Percentiles rank a stretch among this genome's conserved stretches.
phyloP scores from a whole-genome alignment of 2,797 vertebrate genomes.

The Sebastes paucispinis region DNA sequence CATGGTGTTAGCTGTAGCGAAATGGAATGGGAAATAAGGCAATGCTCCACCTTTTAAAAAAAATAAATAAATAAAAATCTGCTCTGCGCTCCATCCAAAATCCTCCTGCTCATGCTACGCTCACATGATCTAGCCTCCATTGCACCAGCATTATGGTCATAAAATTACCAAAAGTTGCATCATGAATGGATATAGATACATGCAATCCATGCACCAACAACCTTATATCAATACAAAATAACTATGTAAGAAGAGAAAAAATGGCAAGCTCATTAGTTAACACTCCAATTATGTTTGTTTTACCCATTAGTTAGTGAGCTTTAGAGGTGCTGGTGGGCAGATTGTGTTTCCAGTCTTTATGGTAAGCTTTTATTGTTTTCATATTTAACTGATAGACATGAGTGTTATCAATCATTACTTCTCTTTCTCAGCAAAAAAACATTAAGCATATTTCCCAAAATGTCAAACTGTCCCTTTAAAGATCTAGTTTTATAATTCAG shows the following conservation, averaged over 20 bases:
- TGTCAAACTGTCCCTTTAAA: no score
- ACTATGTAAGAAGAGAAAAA: not conserved
- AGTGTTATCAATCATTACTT: no score
- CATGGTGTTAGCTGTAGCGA: no score
- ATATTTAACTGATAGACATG: no score
- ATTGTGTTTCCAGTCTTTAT: no score
- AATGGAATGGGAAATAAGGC: no score
- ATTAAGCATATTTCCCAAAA: no score
- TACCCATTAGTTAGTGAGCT: not conserved
- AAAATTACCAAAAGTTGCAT: not conserved
- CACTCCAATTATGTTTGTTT: not conserved
- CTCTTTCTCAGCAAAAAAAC: no score
- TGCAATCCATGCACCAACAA: not conserved
- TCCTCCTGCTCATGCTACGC: rapidly evolving
- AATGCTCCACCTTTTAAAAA: no score
- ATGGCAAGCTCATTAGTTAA: not conserved
- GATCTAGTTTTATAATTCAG: no score
- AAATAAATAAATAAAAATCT: no score
- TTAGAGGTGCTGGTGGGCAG: not conserved
- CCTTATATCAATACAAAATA: not conserved
- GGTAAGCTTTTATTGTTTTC: not conserved
- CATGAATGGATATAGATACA: not conserved
- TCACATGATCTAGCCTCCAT: not conserved
- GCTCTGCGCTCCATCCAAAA: no score
- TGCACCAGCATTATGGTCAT: not conserved